phyloP scores from a whole-genome alignment of 2,113 vertebrate genomes.

The Phrynosoma blainvillii region DNA sequence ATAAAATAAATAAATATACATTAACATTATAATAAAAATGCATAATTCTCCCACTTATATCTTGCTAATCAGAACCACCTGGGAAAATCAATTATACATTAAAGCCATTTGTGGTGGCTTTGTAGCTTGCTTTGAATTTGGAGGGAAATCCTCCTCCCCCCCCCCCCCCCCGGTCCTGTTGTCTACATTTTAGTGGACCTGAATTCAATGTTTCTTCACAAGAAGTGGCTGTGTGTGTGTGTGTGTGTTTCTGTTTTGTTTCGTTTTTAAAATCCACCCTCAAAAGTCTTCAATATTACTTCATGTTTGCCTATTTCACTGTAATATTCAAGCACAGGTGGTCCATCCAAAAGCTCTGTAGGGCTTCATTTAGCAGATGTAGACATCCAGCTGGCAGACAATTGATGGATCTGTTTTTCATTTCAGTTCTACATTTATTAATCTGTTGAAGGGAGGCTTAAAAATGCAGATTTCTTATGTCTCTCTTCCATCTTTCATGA shows the following conservation, averaged over 20 bases:
- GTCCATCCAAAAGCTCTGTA: constrained; percentile 2
- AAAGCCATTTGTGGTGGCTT: background rate
- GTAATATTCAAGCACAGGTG: constrained; percentile 6
- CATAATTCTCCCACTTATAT: background rate
- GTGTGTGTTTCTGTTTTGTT: too few species aligned
- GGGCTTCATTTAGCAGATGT: constrained; percentile 16
- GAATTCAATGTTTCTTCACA: background rate
- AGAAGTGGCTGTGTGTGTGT: background rate
- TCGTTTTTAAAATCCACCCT: background rate
- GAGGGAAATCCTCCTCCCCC: background rate
- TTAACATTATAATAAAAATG: background rate
- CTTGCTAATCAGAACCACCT: background rate
- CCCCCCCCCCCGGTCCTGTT: too few species aligned
- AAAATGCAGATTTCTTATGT: constrained; percentile 54
- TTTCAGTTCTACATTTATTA: constrained; percentile 42
- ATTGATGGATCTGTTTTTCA: constrained; percentile 10
- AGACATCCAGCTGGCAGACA: constrained; percentile 19
- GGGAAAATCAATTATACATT: background rate
- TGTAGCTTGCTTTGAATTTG: background rate
- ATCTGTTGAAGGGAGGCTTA: background rate
- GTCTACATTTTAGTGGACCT: background rate
- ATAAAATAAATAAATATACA: too few species aligned
- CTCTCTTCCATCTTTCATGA: constrained; percentile 36
- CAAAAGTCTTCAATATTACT: background rate
- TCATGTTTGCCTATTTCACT: background rate